Evolutionary conservation across 2,113 vertebrate species (phyloP).

Genomic region (Pagrus major): DNA sequence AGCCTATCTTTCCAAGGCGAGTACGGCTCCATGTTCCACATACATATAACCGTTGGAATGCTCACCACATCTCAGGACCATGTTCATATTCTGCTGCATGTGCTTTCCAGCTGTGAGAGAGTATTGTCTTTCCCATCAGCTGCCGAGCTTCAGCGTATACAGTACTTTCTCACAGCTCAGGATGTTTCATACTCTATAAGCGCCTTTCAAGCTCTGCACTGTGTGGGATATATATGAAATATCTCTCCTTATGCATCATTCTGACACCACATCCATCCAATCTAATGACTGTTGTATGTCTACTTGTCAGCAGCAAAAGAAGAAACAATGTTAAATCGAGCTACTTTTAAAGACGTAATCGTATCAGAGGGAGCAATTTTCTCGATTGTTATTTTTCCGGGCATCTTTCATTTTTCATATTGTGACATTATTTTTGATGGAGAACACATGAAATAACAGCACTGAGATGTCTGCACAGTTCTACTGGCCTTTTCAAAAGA

Average conservation of each 20-base stretch:
- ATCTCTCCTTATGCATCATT: not conserved
- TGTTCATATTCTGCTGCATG: conserved; percentile 80
- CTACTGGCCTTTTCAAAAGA: conserved; percentile 67
- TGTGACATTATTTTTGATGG: conserved; percentile 43
- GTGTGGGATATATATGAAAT: not conserved
- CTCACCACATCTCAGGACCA: conserved; percentile 80
- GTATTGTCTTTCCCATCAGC: conserved; percentile 70
- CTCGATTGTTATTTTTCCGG: conserved; percentile 5
- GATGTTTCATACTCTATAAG: conserved; percentile 22
- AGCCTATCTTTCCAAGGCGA: conserved; percentile 79
- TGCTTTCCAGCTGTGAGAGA: conserved; percentile 81
- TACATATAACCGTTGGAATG: conserved; percentile 84
- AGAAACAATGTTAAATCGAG: not conserved
- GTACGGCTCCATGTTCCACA: conserved; percentile 78
- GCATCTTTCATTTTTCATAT: conserved; percentile 14
- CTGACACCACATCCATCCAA: conserved; percentile 2
- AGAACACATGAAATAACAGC: conserved; percentile 51
- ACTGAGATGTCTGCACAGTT: conserved; percentile 42
- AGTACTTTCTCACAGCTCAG: conserved; percentile 47
- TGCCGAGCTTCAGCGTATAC: conserved; percentile 28
- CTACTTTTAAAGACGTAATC: not conserved
- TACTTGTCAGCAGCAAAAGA: not conserved
- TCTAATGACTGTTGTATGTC: not conserved
- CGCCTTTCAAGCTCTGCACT: conserved; percentile 12
- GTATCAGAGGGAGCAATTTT: not conserved